phyloP scores from a whole-genome alignment of 2,888 invertebrate species.

The Carterocephalus palaemon region DNA sequence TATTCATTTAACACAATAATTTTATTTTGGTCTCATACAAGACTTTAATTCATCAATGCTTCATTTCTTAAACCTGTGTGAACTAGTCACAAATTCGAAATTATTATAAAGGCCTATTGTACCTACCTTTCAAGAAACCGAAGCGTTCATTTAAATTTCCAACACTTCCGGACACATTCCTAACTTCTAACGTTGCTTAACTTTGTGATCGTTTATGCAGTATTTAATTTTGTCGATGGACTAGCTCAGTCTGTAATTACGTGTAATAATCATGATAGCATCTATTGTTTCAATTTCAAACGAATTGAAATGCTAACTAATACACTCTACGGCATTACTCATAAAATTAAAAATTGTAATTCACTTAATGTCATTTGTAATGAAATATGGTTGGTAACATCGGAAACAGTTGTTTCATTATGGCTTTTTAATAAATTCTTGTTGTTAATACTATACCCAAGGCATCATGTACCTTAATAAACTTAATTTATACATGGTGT shows the following conservation, averaged over 20 bases:
- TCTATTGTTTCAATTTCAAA: slow-evolving; percentile 53
- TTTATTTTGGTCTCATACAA: too few species aligned
- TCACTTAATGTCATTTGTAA: slow-evolving; percentile 21
- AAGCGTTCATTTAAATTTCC: not conserved
- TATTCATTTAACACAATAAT: too few species aligned
- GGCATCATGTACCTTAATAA: too few species aligned
- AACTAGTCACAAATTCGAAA: too few species aligned
- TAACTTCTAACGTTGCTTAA: not conserved
- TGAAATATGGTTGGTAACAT: slow-evolving; percentile 13
- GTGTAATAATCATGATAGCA: slow-evolving; percentile 57
- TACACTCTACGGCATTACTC: slow-evolving; percentile 50
- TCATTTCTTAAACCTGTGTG: too few species aligned
- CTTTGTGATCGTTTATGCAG: slow-evolving; percentile 1
- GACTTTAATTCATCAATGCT: too few species aligned
- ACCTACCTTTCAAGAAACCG: too few species aligned
- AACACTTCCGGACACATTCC: not conserved
- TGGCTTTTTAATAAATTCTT: slow-evolving; percentile 1
- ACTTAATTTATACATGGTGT: too few species aligned
- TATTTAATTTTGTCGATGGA: not conserved
- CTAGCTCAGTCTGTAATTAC: slow-evolving; percentile 45
- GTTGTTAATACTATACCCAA: not conserved
- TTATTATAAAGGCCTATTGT: too few species aligned
- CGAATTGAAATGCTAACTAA: slow-evolving; percentile 58
- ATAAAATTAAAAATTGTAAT: slow-evolving; percentile 38
- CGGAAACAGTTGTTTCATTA: too few species aligned